These are phyloP conservation scores for Portevinia maculata DNA, from an alignment of 2,888 invertebrate species.

Conservation along the genomic window DNA sequence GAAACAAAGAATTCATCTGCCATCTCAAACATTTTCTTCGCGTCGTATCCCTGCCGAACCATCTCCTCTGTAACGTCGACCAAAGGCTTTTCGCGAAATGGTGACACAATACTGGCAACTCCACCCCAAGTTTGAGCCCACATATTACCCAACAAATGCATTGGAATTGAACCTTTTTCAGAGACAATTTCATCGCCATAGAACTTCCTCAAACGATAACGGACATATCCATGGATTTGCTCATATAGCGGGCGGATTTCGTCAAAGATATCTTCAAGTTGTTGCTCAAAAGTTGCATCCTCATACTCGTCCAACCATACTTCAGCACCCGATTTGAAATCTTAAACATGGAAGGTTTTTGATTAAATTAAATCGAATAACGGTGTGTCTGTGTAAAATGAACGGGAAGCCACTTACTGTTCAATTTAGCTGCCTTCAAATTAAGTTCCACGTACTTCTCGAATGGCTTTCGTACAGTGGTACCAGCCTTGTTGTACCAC, in stretches of 20 bases:
- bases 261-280: constrained; percentile 88
- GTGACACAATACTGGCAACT: constrained; percentile 85
- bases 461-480: constrained; percentile 85
- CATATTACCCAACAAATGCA: constrained; percentile 91
- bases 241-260: constrained; percentile 91
- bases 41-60: constrained; percentile 89
- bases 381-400: no score
- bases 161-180: constrained; percentile 89
- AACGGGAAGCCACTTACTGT: no score
- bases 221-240: constrained; percentile 92
- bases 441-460: constrained; percentile 87
- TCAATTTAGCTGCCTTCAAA: constrained; percentile 88
- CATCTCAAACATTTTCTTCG: constrained; percentile 90
- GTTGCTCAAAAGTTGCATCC: constrained; percentile 87
- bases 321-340: constrained; percentile 88
- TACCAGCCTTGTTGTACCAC: constrained; percentile 90
- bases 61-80: constrained; percentile 89
- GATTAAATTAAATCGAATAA: no score
- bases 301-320: constrained; percentile 89
- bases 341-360: constrained; percentile 80
- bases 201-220: constrained; percentile 87
- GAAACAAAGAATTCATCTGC: constrained; percentile 94
- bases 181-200: constrained; percentile 88
- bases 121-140: constrained; percentile 91
- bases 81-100: constrained; percentile 88